phyloP scores from a whole-genome alignment of 2,797 vertebrate species.

The Australoheros facetus region DNA sequence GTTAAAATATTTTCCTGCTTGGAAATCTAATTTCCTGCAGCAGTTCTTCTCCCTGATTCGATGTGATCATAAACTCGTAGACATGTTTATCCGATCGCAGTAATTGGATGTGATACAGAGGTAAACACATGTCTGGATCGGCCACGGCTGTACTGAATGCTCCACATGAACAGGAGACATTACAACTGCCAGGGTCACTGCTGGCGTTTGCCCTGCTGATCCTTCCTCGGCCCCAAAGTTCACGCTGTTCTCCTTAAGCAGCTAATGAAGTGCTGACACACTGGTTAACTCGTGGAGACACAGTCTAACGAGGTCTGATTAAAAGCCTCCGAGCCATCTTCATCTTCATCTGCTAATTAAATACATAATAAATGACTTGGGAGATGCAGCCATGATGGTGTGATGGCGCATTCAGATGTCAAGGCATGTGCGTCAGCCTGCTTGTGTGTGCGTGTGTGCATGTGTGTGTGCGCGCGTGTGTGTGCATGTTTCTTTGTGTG shows the following conservation, averaged over 20 bases:
- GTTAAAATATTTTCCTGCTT: constrained; percentile 42
- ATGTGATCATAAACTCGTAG: constrained; percentile 43
- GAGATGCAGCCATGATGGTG: constrained; percentile 31
- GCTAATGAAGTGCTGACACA: constrained; percentile 80
- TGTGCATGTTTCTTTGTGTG: constrained; percentile 5
- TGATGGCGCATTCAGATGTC: constrained; percentile 14
- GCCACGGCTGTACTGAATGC: constrained; percentile 21
- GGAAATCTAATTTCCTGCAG: constrained; percentile 40
- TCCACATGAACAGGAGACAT: constrained; percentile 8
- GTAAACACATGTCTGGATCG: constrained; percentile 50
- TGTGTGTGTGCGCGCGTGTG: not conserved
- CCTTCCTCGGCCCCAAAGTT: constrained; percentile 47
- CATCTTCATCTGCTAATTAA: constrained; percentile 77
- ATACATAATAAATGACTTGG: constrained; percentile 56
- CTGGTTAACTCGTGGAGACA: constrained; percentile 71
- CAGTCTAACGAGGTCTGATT: constrained; percentile 79
- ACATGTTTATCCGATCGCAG: constrained; percentile 50
- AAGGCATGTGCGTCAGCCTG: not conserved
- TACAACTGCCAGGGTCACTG: constrained; percentile 25
- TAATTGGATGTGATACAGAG: constrained; percentile 66
- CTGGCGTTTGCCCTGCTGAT: constrained; percentile 38
- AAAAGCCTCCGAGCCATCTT: constrained; percentile 69
- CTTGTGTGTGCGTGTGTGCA: not conserved
- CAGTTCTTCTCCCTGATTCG: constrained; percentile 45
- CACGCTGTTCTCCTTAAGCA: constrained; percentile 44